Conservation (phyloP, 1,140 invertebrate genomes). For the Centruroides vittatus region DNA sequence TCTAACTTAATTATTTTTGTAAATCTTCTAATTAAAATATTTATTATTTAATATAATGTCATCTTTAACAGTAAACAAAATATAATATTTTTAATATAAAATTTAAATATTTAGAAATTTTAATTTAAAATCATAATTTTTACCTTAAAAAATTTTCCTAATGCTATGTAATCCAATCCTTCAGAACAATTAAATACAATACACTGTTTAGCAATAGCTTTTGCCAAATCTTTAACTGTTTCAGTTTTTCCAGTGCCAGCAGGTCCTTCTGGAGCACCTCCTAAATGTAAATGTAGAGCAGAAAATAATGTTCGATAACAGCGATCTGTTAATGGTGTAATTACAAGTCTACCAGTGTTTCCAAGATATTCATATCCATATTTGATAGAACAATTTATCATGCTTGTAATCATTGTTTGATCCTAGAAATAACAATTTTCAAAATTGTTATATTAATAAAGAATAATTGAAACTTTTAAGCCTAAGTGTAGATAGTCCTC, state of each 20-base stretch:
- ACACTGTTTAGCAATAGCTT: slow-evolving; percentile 89
- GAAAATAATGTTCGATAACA: slow-evolving; percentile 88
- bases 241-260: slow-evolving; percentile 93
- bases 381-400: slow-evolving; percentile 79
- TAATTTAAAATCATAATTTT: background rate
- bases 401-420: slow-evolving; percentile 55
- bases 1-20: too few species aligned
- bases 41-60: background rate
- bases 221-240: slow-evolving; percentile 90
- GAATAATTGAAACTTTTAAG: too few species aligned
- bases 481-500: too few species aligned
- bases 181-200: slow-evolving; percentile 92
- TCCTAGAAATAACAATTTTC: slow-evolving; percentile 30
- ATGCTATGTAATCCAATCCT: slow-evolving; percentile 77
- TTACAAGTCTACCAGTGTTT: slow-evolving; percentile 70
- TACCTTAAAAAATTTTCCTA: slow-evolving; percentile 91
- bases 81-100: background rate
- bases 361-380: slow-evolving; percentile 94
- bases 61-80: background rate
- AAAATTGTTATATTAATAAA: background rate
- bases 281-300: slow-evolving; percentile 59
- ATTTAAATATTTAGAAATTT: background rate
- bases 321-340: slow-evolving; percentile 71
- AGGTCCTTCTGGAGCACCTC: slow-evolving; percentile 82
- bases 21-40: background rate